Evolutionary conservation across 2,113 vertebrate genomes (phyloP), one percentile per base, ranked within the genome.

Genomic region (Pungitius pungitius): DNA sequence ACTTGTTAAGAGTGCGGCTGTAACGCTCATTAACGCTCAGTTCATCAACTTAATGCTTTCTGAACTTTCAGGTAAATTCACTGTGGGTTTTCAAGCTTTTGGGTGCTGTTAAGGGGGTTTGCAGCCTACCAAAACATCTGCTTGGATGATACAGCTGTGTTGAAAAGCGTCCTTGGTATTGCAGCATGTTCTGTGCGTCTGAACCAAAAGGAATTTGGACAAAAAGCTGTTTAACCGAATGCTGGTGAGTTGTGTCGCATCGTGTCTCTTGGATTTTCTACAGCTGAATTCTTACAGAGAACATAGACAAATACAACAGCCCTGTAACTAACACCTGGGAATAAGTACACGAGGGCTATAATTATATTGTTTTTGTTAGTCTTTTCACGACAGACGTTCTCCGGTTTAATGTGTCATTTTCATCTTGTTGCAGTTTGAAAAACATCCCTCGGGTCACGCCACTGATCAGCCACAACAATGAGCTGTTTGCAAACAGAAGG

Each of bases 11-110:
- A 55, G 24, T 43, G 40, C 70, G 49, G n/a, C 61, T 43, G 10
- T 56, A 60, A 58, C 51, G 47, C 55, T 56, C 15, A 77, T 42
- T 75, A 70, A 57, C 64, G 75, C 35, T 78, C 56, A 45, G 30
- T 60, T 43, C 64, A 71, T 84, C n/a, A 62, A 62, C 42, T 85
- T 65, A 49, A 74, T 6, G 47, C 64, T 71, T 77, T 17, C 35
- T 62, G 35, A 61, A 74, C 66, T 69, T 14, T 81, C 18, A 20
- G 54, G 45, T 43, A 45, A 68, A 59, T 65, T 71, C 57, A 39
- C 37, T 42, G 39, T 51, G 76, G 27, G 18, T 26, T 78, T 69
- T 57, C 47, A 47, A 22, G 42, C 24, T 80, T 30, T 14, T 47
- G n/a, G 27, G 15, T 26, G 20, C 56, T 54, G 70, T 63, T 77